Base-by-base conservation (phyloP, 2,888 invertebrate species). In the Tyria jacobaeae region DNA sequence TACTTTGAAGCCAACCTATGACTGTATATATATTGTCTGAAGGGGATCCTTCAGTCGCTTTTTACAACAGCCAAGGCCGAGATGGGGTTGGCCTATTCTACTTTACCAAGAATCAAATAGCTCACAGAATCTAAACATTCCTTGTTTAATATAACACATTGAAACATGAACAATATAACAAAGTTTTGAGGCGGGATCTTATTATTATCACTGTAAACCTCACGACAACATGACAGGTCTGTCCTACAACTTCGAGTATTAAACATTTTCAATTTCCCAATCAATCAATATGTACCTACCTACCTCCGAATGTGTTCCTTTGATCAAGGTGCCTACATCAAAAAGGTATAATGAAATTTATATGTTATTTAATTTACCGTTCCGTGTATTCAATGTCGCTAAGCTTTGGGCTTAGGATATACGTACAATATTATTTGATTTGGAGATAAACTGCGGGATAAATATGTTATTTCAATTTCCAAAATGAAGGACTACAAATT, bases 321-420 rank as follows among this genome's bases (percentile, higher is more conserved):
- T 58, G 47, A 71, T 71, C 66, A 66, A 73, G 73, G 66, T 53
- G 15, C 52, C 50, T 49, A 34, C 56, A 53, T 53, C 57, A 41
- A 47, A 57, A 59, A 60, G 48, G 56, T 60, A 53, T 66, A 66
- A 73, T 60, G 47, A 60, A 62, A 70, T 73, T 73, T 62, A 5
- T 24, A 17, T 41, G 57, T 60, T 60, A 73, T 68, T 66, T 60
- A 56, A 68, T 71, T 62, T 60, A 35, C 7, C 15, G 41, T 35
- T 10, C 31, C 39, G 52, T 34, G 47, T 55, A 51, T 49, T 49
- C 17, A 31, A 49, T 49, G 49, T 15, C 17, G 31, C n/a, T 35
- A 51, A 34, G 47, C 47, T 34, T 51, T 21, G 41, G 50, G 50
- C 17, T 3, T 17, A 34, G 34, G 14, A 34, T 34, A 34, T 31